Evolutionary conservation across 2,113 vertebrate genomes (phyloP).

Genomic region (Sapayoa aenigma): DNA sequence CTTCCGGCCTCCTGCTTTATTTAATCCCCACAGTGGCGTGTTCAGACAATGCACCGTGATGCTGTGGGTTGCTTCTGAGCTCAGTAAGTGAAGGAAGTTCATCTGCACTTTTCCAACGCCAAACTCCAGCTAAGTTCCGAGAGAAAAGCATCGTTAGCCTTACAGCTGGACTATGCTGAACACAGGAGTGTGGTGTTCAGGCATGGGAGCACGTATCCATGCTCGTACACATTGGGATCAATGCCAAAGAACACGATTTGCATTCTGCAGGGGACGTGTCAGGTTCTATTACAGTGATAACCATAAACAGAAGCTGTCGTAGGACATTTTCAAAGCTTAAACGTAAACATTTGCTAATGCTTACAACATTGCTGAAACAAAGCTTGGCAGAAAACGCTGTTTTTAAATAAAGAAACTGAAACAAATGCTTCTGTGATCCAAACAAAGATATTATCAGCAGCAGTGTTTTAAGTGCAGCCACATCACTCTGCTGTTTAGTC

Average conservation of each 20-base stretch:
- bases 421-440: neutral
- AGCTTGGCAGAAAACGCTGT: neutral
- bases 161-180: neutral
- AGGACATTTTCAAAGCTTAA: neutral
- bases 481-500: neutral
- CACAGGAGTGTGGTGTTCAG: neutral
- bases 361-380: neutral
- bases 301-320: neutral
- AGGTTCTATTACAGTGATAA: neutral
- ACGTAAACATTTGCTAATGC: neutral
- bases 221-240: neutral
- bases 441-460: neutral
- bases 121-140: constrained; percentile 82
- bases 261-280: neutral
- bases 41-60: constrained; percentile 89
- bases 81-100: constrained; percentile 98
- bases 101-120: constrained; percentile 92
- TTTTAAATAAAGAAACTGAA: constrained; percentile 1
- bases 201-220: neutral
- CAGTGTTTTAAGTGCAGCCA: neutral
- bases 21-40: constrained; percentile 61
- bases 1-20: constrained; percentile 45
- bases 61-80: constrained; percentile 87
- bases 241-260: neutral
- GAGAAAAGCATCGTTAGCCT: constrained; percentile 8